Base-by-base conservation (phyloP, 2,888 invertebrate genomes). In the Lithophane leautieri region DNA sequence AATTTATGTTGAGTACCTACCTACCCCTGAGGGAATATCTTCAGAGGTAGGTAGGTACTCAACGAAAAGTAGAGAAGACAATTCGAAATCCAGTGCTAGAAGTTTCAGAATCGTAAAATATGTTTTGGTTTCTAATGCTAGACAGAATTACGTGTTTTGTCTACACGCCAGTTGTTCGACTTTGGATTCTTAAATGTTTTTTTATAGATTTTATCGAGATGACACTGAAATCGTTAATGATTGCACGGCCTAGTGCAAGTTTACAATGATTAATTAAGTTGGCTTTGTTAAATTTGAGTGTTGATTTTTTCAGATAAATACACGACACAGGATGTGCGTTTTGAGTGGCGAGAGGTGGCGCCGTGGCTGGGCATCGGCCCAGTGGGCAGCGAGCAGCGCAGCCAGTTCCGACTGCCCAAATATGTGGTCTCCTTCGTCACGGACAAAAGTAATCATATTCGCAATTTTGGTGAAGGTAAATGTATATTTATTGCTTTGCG, bases 391-490 rank as follows among this genome's bases (percentile, higher is more conserved):
- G 97, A 96, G 86, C 97, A 97, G 79, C 96, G 96, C 77, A 95
- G 94, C 88, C 94, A 97, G 85, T 97, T 97, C 93, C 95, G 97
- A 8, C 96, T 97, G 65, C 97, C 97, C 85, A 97, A 97, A 95
- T 97, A 97, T 92, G 97, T 97, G 85, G 97, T 97, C 90, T 97
- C 97, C 83, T 97, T 97, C 95, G 94, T 95, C 90, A 97, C 97
- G 86, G 97, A 97, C 93, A 96, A 97, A 93, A 97, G 97, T 93
- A 97, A 97, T 93, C 97, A 97, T 94, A 96, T 96, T 93, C 97
- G 97, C 92, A 97, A 96, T 94, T 97, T 97, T 94, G 97, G 97
- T 92, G 97, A 97, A 97, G 97, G 97, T 97, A 96, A 95, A 95
- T 95, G 95, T 95, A 94, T 92, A 95, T 93, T 96, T 94, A 94